phyloP scores from a whole-genome alignment of 1,140 invertebrate species.

The Bombus confusus region DNA sequence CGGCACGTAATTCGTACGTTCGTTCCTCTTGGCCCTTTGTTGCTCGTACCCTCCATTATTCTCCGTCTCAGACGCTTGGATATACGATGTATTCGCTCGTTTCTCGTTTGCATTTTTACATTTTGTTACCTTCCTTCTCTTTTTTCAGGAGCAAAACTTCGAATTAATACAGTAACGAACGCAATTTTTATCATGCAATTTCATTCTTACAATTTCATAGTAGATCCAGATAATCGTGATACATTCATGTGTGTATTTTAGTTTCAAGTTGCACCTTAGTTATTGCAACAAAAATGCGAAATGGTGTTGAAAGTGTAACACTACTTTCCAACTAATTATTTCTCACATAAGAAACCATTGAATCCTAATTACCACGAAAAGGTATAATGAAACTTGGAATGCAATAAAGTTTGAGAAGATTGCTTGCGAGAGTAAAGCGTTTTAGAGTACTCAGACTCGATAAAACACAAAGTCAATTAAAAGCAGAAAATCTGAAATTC shows the following conservation, averaged over 20 bases:
- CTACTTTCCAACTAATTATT: background rate
- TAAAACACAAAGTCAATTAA: background rate
- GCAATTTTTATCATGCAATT: background rate
- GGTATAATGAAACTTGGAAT: background rate
- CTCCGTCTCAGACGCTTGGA: background rate
- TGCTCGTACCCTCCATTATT: slow-evolving; percentile 31
- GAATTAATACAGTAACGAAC: background rate
- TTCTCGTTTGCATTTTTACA: background rate
- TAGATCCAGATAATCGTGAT: background rate
- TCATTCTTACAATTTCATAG: background rate
- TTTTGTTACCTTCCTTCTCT: background rate
- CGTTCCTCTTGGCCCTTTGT: slow-evolving; percentile 45
- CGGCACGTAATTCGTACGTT: slow-evolving; percentile 49
- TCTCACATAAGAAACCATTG: background rate
- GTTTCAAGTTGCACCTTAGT: background rate
- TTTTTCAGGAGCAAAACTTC: background rate
- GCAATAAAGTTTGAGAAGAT: background rate
- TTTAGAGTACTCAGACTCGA: background rate
- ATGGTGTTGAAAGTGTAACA: background rate
- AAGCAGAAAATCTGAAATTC: background rate
- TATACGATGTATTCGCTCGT: background rate
- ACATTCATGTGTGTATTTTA: too few relatives aligned
- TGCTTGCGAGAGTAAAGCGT: background rate
- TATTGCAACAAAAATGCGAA: background rate
- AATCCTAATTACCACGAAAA: background rate